Evolutionary conservation across 1,140 invertebrate genomes (phyloP).

Genomic region (Heliothis virescens): DNA sequence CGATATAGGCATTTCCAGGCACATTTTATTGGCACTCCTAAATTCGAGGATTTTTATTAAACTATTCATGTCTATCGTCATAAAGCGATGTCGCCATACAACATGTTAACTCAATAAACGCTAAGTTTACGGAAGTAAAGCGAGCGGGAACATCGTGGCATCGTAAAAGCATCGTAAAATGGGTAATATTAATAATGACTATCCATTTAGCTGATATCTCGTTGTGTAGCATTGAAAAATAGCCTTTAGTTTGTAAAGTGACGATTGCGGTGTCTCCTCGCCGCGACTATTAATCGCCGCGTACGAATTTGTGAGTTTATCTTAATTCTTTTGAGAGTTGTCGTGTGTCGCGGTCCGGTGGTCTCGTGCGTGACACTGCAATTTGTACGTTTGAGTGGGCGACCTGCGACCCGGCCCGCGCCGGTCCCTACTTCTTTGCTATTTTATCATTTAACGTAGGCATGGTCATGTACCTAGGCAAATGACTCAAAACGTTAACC

Average conservation of each 20-base stretch:
- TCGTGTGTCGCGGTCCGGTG: constrained; percentile 25
- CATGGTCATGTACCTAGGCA: constrained; percentile 51
- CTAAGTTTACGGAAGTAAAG: constrained; percentile 55
- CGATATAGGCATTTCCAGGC: constrained; percentile 5
- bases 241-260: constrained; percentile 54
- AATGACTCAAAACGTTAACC: constrained; percentile 38
- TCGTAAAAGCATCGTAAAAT: constrained; percentile 61
- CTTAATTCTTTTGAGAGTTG: constrained; percentile 35
- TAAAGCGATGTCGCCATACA: constrained; percentile 43
- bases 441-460: constrained; percentile 64
- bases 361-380: constrained; percentile 60
- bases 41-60: constrained; percentile 50
- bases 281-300: constrained; percentile 35
- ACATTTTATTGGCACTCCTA: constrained; percentile 40
- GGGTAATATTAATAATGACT: constrained; percentile 66
- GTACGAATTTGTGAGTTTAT: constrained; percentile 40
- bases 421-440: constrained; percentile 70
- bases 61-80: constrained; percentile 49
- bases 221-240: constrained; percentile 41
- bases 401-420: constrained; percentile 61
- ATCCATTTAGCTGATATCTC: constrained; percentile 60
- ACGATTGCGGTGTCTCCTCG: constrained; percentile 53
- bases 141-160: constrained; percentile 49
- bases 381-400: constrained; percentile 55
- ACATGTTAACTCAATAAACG: constrained; percentile 59